These are phyloP conservation scores for Trachops cirrhosus DNA, from an alignment of 2,797 vertebrate genomes.

Conservation along the genomic window DNA sequence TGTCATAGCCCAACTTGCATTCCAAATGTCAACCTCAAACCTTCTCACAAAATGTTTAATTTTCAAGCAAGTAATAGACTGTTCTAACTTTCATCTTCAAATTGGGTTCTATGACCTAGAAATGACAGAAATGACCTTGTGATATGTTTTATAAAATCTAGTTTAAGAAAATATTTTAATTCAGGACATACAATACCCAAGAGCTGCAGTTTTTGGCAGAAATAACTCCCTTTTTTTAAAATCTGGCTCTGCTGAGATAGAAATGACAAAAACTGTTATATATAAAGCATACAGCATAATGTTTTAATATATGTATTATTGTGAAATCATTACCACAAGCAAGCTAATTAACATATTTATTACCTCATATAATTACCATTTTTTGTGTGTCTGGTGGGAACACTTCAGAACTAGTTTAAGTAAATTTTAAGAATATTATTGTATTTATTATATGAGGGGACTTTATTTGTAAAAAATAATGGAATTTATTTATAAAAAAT, in stretches of 20 bases:
- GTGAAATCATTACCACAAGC: not conserved
- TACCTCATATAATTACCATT: not conserved
- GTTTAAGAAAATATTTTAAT: not conserved
- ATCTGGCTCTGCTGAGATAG: not conserved
- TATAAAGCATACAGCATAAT: not conserved
- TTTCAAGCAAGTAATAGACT: not conserved
- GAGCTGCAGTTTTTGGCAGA: not conserved
- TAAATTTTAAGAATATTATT: not conserved
- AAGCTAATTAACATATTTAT: not conserved
- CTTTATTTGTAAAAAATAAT: too few relatives aligned
- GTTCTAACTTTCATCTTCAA: not conserved
- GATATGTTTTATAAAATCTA: conserved; percentile 17
- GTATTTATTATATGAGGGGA: not conserved
- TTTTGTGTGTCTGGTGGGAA: not conserved
- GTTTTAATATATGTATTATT: not conserved
- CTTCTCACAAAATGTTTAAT: not conserved
- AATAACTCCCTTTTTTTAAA: not conserved
- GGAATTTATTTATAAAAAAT: too few relatives aligned
- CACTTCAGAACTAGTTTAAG: not conserved
- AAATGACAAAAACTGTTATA: not conserved
- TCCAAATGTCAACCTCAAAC: too few relatives aligned
- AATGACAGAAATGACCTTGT: not conserved
- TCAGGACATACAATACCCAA: not conserved
- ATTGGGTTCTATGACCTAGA: not conserved
- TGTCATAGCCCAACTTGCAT: too few relatives aligned